These are phyloP conservation scores for Corydoras sp. DNA, from an alignment of 2,113 vertebrate genomes.

Conservation along the genomic window DNA sequence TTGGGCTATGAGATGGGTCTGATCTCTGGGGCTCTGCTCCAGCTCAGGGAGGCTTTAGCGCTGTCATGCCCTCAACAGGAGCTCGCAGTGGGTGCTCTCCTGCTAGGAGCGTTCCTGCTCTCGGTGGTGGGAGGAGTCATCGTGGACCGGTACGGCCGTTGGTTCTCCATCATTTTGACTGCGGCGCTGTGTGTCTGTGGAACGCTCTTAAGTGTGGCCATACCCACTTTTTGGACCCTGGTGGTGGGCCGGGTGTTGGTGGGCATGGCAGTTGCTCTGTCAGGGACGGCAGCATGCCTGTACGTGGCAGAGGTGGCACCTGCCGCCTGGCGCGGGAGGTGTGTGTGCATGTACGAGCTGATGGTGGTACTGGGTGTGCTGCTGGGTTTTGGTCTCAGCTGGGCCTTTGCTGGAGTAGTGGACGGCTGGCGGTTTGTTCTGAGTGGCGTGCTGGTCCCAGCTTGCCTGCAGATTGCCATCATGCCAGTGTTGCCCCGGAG, in stretches of 20 bases:
- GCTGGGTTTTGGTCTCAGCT: conserved; percentile 85
- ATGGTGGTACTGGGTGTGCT: conserved; percentile 90
- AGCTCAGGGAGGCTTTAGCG: conserved; percentile 72
- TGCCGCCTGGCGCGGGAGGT: conserved; percentile 77
- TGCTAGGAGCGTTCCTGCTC: conserved; percentile 82
- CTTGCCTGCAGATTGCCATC: conserved; percentile 73
- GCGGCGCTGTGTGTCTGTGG: conserved; percentile 75
- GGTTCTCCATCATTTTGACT: conserved; percentile 77
- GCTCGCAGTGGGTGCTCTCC: conserved; percentile 80
- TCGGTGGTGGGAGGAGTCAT: conserved; percentile 80
- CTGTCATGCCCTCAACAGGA: conserved; percentile 86
- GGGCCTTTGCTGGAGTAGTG: conserved; percentile 69
- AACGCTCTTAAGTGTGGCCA: conserved; percentile 68
- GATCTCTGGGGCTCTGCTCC: conserved; percentile 88
- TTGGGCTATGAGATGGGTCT: conserved; percentile 89
- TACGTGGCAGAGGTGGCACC: conserved; percentile 93
- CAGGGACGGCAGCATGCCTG: conserved; percentile 83
- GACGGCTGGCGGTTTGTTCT: conserved; percentile 89
- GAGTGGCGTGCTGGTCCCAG: conserved; percentile 78
- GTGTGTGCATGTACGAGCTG: conserved; percentile 86
- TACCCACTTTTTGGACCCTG: conserved; percentile 68
- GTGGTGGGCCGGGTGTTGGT: conserved; percentile 76
- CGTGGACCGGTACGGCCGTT: conserved; percentile 84
- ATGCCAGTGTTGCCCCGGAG: conserved; percentile 87
- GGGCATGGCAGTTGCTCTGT: conserved; percentile 85